Evolutionary conservation across 1,140 invertebrate genomes (phyloP).

Genomic region (Leptinotarsa texana): DNA sequence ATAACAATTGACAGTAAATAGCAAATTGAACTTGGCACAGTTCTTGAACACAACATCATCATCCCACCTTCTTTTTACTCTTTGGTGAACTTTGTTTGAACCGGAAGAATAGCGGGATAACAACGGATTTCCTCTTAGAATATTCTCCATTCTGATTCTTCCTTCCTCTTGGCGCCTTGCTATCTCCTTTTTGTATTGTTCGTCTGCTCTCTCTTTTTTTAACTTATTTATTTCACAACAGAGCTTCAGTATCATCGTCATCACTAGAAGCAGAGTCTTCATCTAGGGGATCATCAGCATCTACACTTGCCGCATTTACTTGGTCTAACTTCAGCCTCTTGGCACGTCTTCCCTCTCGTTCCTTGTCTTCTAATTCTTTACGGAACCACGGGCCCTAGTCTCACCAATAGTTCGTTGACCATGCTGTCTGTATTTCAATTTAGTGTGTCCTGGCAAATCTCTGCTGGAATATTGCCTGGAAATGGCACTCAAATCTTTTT

Average conservation of each 20-base stretch:
- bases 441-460: constrained; percentile 95
- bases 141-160: constrained; percentile 96
- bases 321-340: constrained; percentile 76
- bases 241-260: constrained; percentile 88
- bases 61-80: constrained; percentile 95
- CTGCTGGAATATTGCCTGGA: constrained; percentile 98
- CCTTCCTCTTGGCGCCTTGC: constrained; percentile 94
- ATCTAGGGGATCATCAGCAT: constrained; percentile 93
- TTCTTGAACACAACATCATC: constrained; percentile 99
- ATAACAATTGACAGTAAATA: too few relatives aligned
- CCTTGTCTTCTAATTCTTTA: constrained; percentile 93
- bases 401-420: constrained; percentile 94
- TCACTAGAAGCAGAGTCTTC: constrained; percentile 87
- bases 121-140: constrained; percentile 95
- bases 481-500: constrained; percentile 95
- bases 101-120: constrained; percentile 79
- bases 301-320: too few relatives aligned
- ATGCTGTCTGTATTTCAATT: constrained; percentile 97
- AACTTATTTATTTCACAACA: constrained; percentile 93
- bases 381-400: constrained; percentile 85
- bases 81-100: constrained; percentile 79
- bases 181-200: constrained; percentile 87
- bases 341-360: constrained; percentile 68
- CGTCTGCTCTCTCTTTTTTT: constrained; percentile 91
- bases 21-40: constrained; percentile 76